Conservation (phyloP, 2,888 invertebrate species). For the Lithophane ornitopus region DNA sequence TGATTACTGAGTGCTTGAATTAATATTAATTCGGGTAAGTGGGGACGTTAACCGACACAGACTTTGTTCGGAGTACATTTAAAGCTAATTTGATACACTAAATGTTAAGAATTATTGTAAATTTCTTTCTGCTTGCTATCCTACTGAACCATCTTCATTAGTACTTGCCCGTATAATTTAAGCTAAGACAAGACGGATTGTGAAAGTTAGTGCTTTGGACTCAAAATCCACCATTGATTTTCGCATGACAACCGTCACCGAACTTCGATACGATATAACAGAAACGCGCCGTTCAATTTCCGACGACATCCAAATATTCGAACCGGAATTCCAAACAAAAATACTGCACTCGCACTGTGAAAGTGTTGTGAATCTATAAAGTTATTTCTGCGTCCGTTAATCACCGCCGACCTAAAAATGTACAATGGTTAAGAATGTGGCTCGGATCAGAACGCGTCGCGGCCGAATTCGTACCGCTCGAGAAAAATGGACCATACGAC, state of each 20-base stretch:
- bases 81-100: constrained; percentile 38
- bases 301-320: constrained; percentile 30
- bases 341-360: constrained; percentile 46
- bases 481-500: constrained; percentile 81
- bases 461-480: constrained; percentile 81
- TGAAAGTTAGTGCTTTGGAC: neutral
- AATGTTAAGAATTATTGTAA: neutral
- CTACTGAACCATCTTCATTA: neutral
- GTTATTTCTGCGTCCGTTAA: constrained; percentile 74
- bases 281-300: constrained; percentile 22
- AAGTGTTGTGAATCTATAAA: constrained; percentile 70
- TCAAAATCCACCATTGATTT: neutral
- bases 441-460: constrained; percentile 79
- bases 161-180: neutral
- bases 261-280: constrained; percentile 6
- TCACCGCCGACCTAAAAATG: constrained; percentile 76
- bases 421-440: constrained; percentile 76
- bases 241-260: neutral
- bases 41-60: constrained; percentile 59
- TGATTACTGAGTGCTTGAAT: constrained; percentile 73
- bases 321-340: constrained; percentile 50
- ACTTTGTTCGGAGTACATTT: constrained; percentile 56
- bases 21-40: constrained; percentile 70
- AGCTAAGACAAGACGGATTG: neutral
- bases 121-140: neutral